Base-by-base conservation (phyloP, 2,113 vertebrate genomes). In the Corythaixoides concolor region DNA sequence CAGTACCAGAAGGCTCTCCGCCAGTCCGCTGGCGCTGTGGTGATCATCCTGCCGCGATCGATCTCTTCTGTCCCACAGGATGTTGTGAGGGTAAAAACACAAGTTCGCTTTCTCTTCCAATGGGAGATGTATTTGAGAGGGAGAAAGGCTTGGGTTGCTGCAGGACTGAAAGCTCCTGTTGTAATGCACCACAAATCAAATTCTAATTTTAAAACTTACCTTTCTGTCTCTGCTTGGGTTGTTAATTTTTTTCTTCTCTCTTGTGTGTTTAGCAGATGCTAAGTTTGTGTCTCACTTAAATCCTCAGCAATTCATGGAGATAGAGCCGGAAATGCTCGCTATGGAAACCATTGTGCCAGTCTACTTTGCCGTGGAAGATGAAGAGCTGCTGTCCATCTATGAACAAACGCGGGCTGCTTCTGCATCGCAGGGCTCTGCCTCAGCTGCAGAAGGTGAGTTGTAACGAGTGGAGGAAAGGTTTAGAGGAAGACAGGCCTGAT, bases 291-390 rank as follows among this genome's bases (percentile, higher is more conserved):
- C 60, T 89, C 8, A 3, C 60, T 95, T 93, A 68, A 93, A 89
- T 82, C 59, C 68, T 11, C 89, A 99, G 99, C 99, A 99, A 98
- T 99, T 99, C 97, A 99, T 99, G 99, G 99, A 99, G 98, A 98
- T 99, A 32, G 99, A 99, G 97, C 99, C 99, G 0, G 99, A 99
- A 97, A 99, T 99, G 98, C 97, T 99, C 90, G 98, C 99, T 47
- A 99, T 99, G 74, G 99, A 99, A 98, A 99, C 99, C 82, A 97
- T 99, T 4, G 99, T 99, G 53, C 99, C 99, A 0, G 99, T 99
- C 82, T 99, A 99, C 97, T 99, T 99, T 55, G 99, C 99, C 5
- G 98, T 99, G 96, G 99, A 99, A 88, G 99, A 99, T 14, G 98
- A 99, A 9, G 99, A 99, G 88, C 98, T 99, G 84, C 97, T 99